phyloP scores from a whole-genome alignment of 92 coral and sea anemone genomes.

The Parazoanthus swiftii region DNA sequence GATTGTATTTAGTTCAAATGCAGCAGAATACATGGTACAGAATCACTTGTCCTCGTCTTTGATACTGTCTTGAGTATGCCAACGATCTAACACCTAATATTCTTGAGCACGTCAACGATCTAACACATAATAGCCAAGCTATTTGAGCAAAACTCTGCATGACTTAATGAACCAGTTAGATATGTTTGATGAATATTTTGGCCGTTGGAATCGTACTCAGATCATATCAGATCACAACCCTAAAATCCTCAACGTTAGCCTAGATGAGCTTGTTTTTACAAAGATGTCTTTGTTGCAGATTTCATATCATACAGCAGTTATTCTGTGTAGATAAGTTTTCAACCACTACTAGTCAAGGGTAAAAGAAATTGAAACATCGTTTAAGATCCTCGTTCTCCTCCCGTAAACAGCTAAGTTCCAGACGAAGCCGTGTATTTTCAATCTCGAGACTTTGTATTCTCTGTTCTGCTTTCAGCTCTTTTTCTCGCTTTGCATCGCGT shows the following conservation, averaged over 20 bases:
- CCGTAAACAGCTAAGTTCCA: background rate
- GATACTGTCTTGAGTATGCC: no score
- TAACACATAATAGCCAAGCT: no score
- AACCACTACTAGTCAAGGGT: background rate
- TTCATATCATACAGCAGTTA: background rate
- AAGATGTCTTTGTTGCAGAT: background rate
- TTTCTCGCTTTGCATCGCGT: slow-evolving; percentile 2
- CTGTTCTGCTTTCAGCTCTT: background rate
- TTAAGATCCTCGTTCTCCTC: background rate
- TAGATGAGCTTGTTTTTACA: no score
- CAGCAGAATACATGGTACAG: no score
- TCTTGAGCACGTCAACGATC: no score
- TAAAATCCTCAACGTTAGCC: background rate
- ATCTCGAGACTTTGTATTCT: slow-evolving; percentile 1
- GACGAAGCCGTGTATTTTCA: background rate
- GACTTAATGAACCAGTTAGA: no score
- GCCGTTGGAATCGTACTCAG: background rate
- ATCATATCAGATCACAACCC: background rate
- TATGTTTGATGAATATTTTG: background rate
- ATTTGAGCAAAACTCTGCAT: no score
- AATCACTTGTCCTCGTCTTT: no score
- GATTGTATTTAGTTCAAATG: no score
- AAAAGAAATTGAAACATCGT: background rate
- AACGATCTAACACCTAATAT: no score
- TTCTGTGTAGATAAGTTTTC: background rate